A percentile compares a stretch with the other conserved stretches of the same genome.
Evolutionary conservation across 2,113 vertebrate genomes (phyloP).

Genomic region (Lichenostomus cassidix): DNA sequence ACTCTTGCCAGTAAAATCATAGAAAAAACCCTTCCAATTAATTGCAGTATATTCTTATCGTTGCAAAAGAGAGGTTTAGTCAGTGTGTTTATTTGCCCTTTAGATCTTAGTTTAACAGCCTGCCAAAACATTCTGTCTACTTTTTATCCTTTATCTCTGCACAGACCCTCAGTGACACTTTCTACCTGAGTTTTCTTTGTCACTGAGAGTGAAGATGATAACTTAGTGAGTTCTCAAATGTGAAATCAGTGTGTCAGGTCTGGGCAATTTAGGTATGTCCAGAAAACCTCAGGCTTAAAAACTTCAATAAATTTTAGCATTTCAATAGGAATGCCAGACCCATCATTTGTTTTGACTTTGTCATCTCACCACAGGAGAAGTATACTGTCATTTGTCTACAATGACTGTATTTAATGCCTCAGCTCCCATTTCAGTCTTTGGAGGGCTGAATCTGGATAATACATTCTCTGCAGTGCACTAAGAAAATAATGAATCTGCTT

Average conservation of each 20-base stretch:
- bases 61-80: neutral
- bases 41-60: neutral
- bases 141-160: neutral
- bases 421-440: neutral
- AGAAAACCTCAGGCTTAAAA: neutral
- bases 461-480: neutral
- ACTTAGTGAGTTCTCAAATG: neutral
- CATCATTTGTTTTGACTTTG: neutral
- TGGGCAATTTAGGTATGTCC: neutral
- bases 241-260: neutral
- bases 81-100: neutral
- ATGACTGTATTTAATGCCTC: conserved; percentile 11
- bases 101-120: neutral
- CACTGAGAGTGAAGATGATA: neutral
- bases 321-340: neutral
- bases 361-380: neutral
- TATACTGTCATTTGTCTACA: neutral
- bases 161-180: neutral
- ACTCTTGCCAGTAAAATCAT: neutral
- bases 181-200: neutral
- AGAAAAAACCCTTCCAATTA: neutral
- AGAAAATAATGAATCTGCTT: neutral
- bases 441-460: neutral
- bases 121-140: neutral
- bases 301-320: neutral